These are phyloP conservation scores for Neocrepidodera transversa DNA, from an alignment of 2,888 invertebrate species.

Conservation along the genomic window DNA sequence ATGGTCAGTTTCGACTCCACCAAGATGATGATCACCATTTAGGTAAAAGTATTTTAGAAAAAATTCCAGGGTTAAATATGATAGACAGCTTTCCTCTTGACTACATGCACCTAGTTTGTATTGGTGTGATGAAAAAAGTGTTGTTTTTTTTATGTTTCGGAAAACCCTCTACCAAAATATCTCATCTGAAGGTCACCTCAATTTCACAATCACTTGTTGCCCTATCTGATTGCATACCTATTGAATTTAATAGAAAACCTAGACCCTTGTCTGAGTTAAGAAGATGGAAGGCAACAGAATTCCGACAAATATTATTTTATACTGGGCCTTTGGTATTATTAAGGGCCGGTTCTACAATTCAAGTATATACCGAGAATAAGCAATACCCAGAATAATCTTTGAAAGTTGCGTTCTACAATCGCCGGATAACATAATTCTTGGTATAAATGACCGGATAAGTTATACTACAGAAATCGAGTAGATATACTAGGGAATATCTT, in stretches of 20 bases:
- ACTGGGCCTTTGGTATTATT: conserved; percentile 31
- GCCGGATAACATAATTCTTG: too few relatives aligned
- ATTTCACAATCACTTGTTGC: not conserved
- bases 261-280: conserved; percentile 24
- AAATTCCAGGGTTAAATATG: conserved; percentile 1
- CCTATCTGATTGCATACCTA: not conserved
- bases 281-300: conserved; percentile 36
- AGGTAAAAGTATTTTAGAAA: conserved; percentile 30
- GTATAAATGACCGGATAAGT: too few relatives aligned
- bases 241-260: conserved; percentile 27
- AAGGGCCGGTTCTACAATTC: too few relatives aligned
- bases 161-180: conserved; percentile 4
- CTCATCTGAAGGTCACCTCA: not conserved
- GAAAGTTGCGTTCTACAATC: too few relatives aligned
- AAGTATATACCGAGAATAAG: too few relatives aligned
- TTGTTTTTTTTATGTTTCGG: not conserved
- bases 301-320: conserved; percentile 32
- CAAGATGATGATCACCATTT: conserved; percentile 33
- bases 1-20: conserved; percentile 25
- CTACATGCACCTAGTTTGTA: conserved; percentile 1
- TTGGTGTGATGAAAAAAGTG: not conserved
- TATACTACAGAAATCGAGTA: too few relatives aligned
- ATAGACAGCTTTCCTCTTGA: not conserved
- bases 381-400: too few relatives aligned
- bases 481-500: too few relatives aligned